These are phyloP conservation scores for Medauroidea extradentata DNA, from an alignment of 1,140 invertebrate genomes.

Conservation along the genomic window DNA sequence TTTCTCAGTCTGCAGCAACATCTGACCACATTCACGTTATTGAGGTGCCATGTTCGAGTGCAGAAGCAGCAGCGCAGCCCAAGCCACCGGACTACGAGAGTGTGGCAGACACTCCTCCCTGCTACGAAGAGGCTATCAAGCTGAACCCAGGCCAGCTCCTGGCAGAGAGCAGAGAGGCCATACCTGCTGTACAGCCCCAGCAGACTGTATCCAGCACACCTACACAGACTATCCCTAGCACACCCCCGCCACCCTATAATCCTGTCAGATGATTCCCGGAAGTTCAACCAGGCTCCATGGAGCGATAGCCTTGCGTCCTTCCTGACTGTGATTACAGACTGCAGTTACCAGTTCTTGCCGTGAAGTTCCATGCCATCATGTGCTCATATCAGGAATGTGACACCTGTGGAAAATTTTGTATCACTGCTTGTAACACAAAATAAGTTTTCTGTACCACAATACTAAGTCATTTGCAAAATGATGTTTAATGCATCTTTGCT, in stretches of 20 bases:
- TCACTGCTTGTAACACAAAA: too few relatives aligned
- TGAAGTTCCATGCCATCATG: too few relatives aligned
- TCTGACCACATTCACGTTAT: conserved; percentile 62
- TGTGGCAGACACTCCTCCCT: conserved; percentile 61
- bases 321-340: too few relatives aligned
- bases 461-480: too few relatives aligned
- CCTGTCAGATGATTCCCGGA: conserved; percentile 17
- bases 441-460: too few relatives aligned
- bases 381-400: too few relatives aligned
- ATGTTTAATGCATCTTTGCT: too few relatives aligned
- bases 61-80: conserved; percentile 40
- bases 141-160: conserved; percentile 53
- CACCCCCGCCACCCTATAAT: conserved; percentile 6
- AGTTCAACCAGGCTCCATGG: too few relatives aligned
- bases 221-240: not conserved
- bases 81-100: conserved; percentile 71
- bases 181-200: conserved; percentile 29
- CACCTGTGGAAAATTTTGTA: too few relatives aligned
- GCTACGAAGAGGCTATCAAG: conserved; percentile 69
- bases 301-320: too few relatives aligned
- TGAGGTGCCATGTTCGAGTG: conserved; percentile 39
- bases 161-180: conserved; percentile 29
- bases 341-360: too few relatives aligned
- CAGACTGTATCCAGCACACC: conserved; percentile 14
- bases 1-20: conserved; percentile 43